Base-by-base conservation (phyloP, 2,888 invertebrate genomes). In the Megastigmus dorsalis region DNA sequence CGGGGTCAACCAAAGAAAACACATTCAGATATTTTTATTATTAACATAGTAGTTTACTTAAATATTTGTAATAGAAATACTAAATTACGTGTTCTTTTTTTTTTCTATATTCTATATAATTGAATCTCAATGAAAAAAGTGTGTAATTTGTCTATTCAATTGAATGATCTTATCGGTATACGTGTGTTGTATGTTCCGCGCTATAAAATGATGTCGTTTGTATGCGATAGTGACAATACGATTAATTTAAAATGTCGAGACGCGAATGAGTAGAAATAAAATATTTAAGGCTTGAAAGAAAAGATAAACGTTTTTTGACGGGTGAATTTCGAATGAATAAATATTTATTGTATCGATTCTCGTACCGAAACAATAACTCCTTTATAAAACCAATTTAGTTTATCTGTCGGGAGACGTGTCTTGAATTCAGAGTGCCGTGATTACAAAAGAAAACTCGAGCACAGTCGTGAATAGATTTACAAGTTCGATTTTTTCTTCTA, bases 1-100 rank as follows among this genome's bases (percentile, higher is more conserved):
- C 82, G 80, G 83, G 83, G 82, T 83, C 81, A 84, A 84, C 82
- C 82, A 82, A 84, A 84, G 80, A 80, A 80, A 82, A 80, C 82
- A 84, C 82, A 83, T 80, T 83, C 81, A 82, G 80, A 83, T 79
- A 83, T 81, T 80, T 63, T 75, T 59, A 76, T 82, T 81, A 83
- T 84, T 84, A 84, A 82, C 80, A 82, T 82, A 80, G n/a, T n/a
- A n/a, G 78, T 80, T 83, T 81, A 79, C 80, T 81, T 77, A 50
- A 15, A 70, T 6, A 66, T 41, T 30, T 52, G 45, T 10, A 30
- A 59, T 43, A 36, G 7, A 74, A 65, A 50, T 38, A 60, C 48
- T 54, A 18, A 54, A 54, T 15, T 60, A n/a, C n/a, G 28, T 59
- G n/a, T 60, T 26, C 50, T n/a, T n/a, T 50, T 52, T 3, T 26